phyloP scores from a whole-genome alignment of 2,113 vertebrate species.

The Otis tarda region DNA sequence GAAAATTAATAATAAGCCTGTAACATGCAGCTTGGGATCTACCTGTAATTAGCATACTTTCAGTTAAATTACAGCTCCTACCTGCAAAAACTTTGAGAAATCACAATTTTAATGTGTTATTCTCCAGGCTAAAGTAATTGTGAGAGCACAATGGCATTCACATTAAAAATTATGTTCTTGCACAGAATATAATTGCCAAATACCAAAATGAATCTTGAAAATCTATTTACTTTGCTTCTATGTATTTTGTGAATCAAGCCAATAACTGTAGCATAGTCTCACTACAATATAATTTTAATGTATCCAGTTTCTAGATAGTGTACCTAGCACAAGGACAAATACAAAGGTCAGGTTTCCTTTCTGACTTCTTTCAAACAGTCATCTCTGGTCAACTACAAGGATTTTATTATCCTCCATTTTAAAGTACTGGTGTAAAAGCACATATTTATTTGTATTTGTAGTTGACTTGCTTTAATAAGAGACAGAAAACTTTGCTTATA shows the following conservation, averaged over 20 bases:
- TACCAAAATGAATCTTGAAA: neutral
- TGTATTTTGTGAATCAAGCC: neutral
- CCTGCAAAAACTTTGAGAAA: conserved; percentile 72
- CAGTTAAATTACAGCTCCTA: conserved; percentile 55
- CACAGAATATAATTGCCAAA: neutral
- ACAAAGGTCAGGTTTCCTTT: neutral
- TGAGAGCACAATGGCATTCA: conserved; percentile 21
- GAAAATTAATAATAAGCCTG: conserved; percentile 63
- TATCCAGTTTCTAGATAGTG: neutral
- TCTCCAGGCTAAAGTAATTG: conserved; percentile 44
- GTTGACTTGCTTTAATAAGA: neutral
- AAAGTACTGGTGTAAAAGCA: neutral
- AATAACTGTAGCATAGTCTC: neutral
- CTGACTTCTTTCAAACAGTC: neutral
- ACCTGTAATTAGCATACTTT: conserved; percentile 57
- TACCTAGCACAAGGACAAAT: neutral
- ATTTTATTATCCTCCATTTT: neutral
- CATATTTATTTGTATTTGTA: neutral
- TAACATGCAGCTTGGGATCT: conserved; percentile 64
- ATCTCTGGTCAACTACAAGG: neutral
- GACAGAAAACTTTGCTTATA: neutral
- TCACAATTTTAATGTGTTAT: conserved; percentile 28
- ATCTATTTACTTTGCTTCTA: neutral
- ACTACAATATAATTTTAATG: neutral
- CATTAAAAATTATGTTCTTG: neutral